A percentile compares a stretch with the other conserved stretches of the same genome.
phyloP scores from a whole-genome alignment of 2,113 vertebrate genomes.

The Leiothrix lutea region DNA sequence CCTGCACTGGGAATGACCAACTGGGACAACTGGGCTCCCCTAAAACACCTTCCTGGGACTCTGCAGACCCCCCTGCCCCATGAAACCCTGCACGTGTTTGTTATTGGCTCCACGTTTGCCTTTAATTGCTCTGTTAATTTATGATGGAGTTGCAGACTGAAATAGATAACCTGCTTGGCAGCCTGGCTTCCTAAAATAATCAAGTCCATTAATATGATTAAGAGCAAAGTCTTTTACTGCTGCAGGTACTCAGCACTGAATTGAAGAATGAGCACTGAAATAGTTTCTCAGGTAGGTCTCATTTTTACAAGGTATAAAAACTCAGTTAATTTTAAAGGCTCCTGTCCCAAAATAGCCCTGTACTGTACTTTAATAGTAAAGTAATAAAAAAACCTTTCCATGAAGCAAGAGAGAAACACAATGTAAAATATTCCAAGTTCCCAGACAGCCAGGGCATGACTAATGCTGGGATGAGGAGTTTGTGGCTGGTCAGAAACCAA shows the following conservation, averaged over 20 bases:
- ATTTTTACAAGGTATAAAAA: not conserved
- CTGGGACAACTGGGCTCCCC: not conserved
- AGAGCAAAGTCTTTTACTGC: not conserved
- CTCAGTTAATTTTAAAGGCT: constrained; percentile 8
- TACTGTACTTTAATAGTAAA: constrained; percentile 16
- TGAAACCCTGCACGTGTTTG: not conserved
- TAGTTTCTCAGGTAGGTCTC: not conserved
- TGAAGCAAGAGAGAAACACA: constrained; percentile 15
- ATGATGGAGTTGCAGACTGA: not conserved
- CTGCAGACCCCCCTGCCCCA: fast-evolving
- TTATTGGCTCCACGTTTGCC: not conserved
- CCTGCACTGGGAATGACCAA: not conserved
- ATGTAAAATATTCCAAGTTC: not conserved
- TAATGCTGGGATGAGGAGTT: not conserved
- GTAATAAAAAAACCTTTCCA: not conserved
- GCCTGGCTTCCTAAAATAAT: constrained; percentile 23
- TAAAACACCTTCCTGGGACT: not conserved
- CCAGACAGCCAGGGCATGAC: constrained; percentile 10
- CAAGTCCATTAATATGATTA: constrained; percentile 27
- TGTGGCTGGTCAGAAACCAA: not conserved
- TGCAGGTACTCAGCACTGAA: not conserved
- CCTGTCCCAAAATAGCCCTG: constrained; percentile 16
- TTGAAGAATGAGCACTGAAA: not conserved
- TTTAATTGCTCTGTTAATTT: constrained; percentile 5
- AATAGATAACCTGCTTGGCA: constrained; percentile 45